These are phyloP conservation scores for Cyrtodaria siliqua DNA, from an alignment of 2,888 invertebrate genomes.

Conservation along the genomic window DNA sequence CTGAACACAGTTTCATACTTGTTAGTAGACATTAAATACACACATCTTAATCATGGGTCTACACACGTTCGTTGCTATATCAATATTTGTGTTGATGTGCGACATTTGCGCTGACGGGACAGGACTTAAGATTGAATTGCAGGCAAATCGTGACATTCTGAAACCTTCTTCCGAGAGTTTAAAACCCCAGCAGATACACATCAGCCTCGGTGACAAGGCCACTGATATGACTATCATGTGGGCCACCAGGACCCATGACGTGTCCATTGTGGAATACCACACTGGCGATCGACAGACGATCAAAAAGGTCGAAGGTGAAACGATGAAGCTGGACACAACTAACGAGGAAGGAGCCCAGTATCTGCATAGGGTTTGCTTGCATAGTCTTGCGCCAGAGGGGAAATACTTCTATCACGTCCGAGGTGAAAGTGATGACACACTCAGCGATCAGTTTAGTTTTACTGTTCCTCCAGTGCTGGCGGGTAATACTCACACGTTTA, in stretches of 20 bases:
- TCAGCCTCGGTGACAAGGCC: conserved; percentile 70
- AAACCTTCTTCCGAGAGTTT: conserved; percentile 35
- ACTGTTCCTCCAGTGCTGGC: conserved; percentile 72
- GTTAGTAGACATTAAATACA: no score
- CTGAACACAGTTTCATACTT: no score
- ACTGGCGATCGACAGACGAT: conserved; percentile 55
- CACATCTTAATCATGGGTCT: no score
- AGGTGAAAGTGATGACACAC: conserved; percentile 55
- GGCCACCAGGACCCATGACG: conserved; percentile 68
- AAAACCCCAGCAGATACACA: conserved; percentile 77
- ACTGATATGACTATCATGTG: conserved; percentile 75
- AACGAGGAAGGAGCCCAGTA: conserved; percentile 73
- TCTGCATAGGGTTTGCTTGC: conserved; percentile 73
- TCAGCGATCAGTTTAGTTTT: conserved; percentile 81
- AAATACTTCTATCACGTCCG: conserved; percentile 74
- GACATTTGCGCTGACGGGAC: no score
- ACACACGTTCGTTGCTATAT: no score
- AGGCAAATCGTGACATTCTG: conserved; percentile 44
- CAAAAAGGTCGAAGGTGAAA: conserved; percentile 58
- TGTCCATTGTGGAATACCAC: conserved; percentile 70
- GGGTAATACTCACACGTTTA: conserved; percentile 75
- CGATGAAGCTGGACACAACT: conserved; percentile 58
- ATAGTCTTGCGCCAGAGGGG: conserved; percentile 63
- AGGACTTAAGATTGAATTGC: conserved; percentile 3
- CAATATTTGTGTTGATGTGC: no score